phyloP scores from a whole-genome alignment of 2,113 vertebrate species.

The Cephalopholis sonnerati region DNA sequence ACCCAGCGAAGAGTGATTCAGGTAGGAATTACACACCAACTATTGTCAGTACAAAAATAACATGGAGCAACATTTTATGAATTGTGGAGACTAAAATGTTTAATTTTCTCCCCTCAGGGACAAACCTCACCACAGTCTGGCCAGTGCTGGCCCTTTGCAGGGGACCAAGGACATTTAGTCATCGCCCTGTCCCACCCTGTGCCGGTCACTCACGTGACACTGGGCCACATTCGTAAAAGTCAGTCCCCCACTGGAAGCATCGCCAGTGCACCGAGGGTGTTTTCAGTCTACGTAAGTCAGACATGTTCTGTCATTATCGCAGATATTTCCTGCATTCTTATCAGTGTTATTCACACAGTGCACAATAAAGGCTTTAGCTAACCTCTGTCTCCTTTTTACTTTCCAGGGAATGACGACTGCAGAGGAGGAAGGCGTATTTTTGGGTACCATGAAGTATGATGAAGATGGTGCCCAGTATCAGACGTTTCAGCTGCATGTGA shows the following conservation, averaged over 20 bases:
- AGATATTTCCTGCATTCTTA: background rate
- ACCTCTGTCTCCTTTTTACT: background rate
- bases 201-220: background rate
- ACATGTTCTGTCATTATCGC: background rate
- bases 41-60: background rate
- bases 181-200: conserved; percentile 2
- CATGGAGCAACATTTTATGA: background rate
- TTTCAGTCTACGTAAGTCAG: background rate
- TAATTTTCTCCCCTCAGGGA: background rate
- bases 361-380: background rate
- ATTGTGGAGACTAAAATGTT: background rate
- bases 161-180: background rate
- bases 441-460: background rate
- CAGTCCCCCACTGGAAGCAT: background rate
- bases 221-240: background rate
- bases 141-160: conserved; percentile 7
- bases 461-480: background rate
- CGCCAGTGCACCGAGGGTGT: background rate
- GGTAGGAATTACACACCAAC: background rate
- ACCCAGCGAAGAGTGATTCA: background rate
- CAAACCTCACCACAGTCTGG: background rate
- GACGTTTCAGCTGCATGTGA: background rate
- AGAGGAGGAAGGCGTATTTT: background rate
- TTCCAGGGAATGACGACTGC: background rate
- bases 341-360: background rate